Evolutionary conservation across 1,140 invertebrate species (phyloP).

Genomic region (Brachystomella parvula): DNA sequence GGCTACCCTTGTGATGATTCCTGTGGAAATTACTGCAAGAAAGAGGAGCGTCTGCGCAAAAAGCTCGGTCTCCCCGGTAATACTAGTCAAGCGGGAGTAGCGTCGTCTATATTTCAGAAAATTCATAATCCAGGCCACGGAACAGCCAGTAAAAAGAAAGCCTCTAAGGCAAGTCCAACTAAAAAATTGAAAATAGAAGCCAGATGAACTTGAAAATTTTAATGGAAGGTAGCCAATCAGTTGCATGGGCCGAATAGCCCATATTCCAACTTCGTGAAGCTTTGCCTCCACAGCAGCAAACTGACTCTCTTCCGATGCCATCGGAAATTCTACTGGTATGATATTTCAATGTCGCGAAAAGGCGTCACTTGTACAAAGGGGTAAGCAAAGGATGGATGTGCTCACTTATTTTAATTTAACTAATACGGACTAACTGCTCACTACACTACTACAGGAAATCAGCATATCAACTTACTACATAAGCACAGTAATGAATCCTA

Average conservation of each 20-base stretch:
- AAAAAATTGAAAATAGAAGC: neutral
- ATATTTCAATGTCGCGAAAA: no score
- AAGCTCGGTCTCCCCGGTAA: slow-evolving; percentile 11
- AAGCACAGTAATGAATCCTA: no score
- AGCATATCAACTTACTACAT: no score
- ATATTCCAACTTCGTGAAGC: slow-evolving; percentile 15
- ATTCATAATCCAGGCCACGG: neutral
- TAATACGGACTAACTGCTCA: no score
- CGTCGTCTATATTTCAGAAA: neutral
- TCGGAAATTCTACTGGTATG: no score
- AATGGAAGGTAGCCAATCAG: slow-evolving; percentile 9
- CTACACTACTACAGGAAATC: no score
- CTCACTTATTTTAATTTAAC: no score
- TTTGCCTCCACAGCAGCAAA: slow-evolving; percentile 1
- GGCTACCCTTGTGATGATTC: neutral
- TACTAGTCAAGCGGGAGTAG: neutral
- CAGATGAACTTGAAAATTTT: neutral
- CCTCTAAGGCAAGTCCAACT: neutral
- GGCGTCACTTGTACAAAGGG: no score
- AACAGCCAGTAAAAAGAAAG: neutral
- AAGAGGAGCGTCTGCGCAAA: slow-evolving; percentile 13
- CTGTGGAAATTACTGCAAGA: neutral
- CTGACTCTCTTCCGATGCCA: no score
- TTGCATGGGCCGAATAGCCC: slow-evolving; percentile 11
- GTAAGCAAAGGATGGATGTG: no score